A percentile compares a stretch with the other conserved stretches of the same genome.
Conservation (phyloP, 2,113 vertebrate species). For the Muntiacus muntjak region DNA sequence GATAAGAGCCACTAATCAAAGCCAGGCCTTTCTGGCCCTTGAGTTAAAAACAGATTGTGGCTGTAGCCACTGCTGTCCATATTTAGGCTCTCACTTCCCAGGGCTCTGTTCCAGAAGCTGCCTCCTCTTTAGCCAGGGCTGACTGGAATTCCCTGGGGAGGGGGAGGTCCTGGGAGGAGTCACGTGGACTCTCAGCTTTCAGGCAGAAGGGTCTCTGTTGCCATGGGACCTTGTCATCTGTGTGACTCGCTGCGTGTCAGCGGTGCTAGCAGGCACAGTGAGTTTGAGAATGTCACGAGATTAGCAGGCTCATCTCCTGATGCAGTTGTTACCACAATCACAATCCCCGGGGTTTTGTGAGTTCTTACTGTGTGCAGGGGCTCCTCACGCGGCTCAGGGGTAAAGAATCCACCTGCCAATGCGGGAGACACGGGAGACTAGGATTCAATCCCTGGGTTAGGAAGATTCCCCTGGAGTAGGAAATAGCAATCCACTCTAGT, state of each 20-base stretch:
- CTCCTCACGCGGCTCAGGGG: not conserved
- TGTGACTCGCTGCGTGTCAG: not conserved
- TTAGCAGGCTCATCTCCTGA: not conserved
- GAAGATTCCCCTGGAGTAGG: not conserved
- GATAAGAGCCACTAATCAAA: not conserved
- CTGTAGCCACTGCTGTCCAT: not conserved
- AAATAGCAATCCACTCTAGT: not conserved
- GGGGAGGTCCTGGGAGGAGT: not conserved
- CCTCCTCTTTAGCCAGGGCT: not conserved
- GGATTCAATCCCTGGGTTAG: not conserved
- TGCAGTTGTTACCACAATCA: not conserved
- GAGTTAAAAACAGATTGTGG: not conserved
- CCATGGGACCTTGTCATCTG: not conserved
- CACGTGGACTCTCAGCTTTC: not conserved
- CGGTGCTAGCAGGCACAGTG: fast-evolving
- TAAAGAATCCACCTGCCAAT: not conserved
- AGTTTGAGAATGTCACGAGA: not conserved
- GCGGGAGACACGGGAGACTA: not conserved
- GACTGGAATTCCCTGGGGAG: not conserved
- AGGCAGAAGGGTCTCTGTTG: not conserved
- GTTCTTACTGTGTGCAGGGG: not conserved
- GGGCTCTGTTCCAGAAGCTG: not conserved
- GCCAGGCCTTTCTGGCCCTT: not conserved
- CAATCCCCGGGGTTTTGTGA: not conserved
- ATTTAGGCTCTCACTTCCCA: not conserved